These are phyloP conservation scores for Ectemnius continuus DNA, from an alignment of 2,888 invertebrate species.

Conservation along the genomic window DNA sequence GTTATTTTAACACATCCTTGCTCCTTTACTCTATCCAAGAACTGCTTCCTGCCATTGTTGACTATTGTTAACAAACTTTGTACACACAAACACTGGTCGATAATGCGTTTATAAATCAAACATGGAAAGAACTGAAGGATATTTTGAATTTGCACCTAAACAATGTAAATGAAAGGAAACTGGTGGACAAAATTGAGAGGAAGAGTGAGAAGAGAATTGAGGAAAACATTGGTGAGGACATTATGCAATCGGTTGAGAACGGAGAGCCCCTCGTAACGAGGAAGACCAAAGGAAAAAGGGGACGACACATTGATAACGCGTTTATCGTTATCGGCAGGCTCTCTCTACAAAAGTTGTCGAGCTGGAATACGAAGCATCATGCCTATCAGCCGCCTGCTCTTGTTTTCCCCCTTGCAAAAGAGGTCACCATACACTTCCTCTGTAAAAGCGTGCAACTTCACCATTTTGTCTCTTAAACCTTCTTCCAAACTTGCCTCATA, in stretches of 20 bases:
- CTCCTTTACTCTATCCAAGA: too few relatives aligned
- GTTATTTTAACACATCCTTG: too few relatives aligned
- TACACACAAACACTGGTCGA: too few relatives aligned
- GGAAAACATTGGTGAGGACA: constrained; percentile 18
- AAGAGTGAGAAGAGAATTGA: constrained; percentile 33
- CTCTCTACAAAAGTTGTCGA: constrained; percentile 60
- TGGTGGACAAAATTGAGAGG: too few relatives aligned
- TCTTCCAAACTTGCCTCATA: too few relatives aligned
- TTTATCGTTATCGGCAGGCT: constrained; percentile 69
- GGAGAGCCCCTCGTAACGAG: constrained; percentile 36
- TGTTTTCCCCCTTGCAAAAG: constrained; percentile 43
- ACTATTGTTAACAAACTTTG: too few relatives aligned
- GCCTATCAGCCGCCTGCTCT: constrained; percentile 58
- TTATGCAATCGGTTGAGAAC: constrained; percentile 37
- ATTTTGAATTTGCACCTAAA: too few relatives aligned
- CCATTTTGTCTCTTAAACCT: too few relatives aligned
- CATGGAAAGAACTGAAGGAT: too few relatives aligned
- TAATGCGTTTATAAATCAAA: too few relatives aligned
- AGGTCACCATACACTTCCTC: background rate
- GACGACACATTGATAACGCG: constrained; percentile 60
- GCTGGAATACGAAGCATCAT: constrained; percentile 64
- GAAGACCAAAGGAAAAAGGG: constrained; percentile 45
- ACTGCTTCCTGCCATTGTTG: too few relatives aligned
- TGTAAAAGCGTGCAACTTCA: background rate
- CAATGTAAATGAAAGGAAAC: too few relatives aligned